Base-by-base conservation (phyloP, 2,113 vertebrate species). In the Aldabrachelys gigantea region DNA sequence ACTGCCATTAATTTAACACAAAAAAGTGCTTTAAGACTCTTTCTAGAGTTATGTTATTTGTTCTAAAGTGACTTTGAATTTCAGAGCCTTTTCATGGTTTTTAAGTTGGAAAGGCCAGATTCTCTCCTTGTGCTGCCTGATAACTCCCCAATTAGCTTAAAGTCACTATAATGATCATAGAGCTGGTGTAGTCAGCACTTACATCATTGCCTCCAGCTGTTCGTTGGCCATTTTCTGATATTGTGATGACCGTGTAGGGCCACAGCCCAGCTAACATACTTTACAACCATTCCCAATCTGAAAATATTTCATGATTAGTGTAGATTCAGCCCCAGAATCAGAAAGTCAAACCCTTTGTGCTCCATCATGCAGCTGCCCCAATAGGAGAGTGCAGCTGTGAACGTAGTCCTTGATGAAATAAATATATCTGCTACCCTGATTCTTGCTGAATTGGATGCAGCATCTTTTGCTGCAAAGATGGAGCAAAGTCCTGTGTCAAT, bases 401-500 rank as follows among this genome's bases (percentile, higher is more conserved):
- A 91, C 56, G 80, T 22, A 78, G 25, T 54, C 91, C 59, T 59
- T 19, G 82, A 89, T 52, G 96, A 78, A 95, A 93, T 35, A 78
- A 95, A 93, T 35, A 93, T 85, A 90, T 84, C 82, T 87, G 84
- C 50, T 86, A 90, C 80, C 78, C 83, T 47, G 85, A 94, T 95
- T 87, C 81, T 95, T 92, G 83, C 96, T 96, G 96, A 95, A 97
- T 96, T 91, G 94, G 89, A 91, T 0, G 0, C 90, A 95, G 89
- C 85, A 91, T 92, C 80, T 94, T 91, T 80, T 85, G 93, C 92
- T 96, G 89, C 93, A 92, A 95, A 96, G 91, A 72, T 86, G 90
- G 85, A 96, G 88, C 90, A 75, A 89, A 79, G 56, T 96, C 90
- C 90, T 22, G 38, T 38, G 89, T 83, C 95, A 97, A 93, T 87